Conservation (phyloP, 2,113 vertebrate genomes). For the Colius striatus region DNA sequence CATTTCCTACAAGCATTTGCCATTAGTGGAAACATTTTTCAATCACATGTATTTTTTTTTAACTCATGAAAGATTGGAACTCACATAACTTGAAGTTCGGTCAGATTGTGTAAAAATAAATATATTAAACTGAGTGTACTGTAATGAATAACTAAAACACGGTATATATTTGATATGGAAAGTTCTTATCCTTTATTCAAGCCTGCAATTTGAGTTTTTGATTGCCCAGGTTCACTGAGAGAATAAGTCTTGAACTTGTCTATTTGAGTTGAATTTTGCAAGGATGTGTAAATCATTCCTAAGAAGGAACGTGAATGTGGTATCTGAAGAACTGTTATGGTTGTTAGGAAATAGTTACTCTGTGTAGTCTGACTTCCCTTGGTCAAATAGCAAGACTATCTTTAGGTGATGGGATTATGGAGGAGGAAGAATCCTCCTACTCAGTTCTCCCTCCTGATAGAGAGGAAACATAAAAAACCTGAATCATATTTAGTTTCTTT, state of each 20-base stretch:
- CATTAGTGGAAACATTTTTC: not conserved
- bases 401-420: not conserved
- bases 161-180: not conserved
- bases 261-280: not conserved
- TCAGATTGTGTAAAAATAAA: not conserved
- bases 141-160: not conserved
- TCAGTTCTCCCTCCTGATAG: not conserved
- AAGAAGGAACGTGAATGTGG: not conserved
- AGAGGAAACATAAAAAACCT: not conserved
- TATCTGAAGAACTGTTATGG: not conserved
- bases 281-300: not conserved
- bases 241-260: not conserved
- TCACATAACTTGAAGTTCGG: not conserved
- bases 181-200: not conserved
- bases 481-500: not conserved
- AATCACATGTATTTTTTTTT: not conserved
- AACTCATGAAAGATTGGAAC: not conserved
- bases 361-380: not conserved
- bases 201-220: not conserved
- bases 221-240: not conserved
- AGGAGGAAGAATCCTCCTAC: not conserved
- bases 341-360: not conserved
- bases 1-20: not conserved
- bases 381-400: not conserved
- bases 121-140: not conserved